phyloP scores from a whole-genome alignment of 1,140 invertebrate species.

The Hylaeus anthracinus region DNA sequence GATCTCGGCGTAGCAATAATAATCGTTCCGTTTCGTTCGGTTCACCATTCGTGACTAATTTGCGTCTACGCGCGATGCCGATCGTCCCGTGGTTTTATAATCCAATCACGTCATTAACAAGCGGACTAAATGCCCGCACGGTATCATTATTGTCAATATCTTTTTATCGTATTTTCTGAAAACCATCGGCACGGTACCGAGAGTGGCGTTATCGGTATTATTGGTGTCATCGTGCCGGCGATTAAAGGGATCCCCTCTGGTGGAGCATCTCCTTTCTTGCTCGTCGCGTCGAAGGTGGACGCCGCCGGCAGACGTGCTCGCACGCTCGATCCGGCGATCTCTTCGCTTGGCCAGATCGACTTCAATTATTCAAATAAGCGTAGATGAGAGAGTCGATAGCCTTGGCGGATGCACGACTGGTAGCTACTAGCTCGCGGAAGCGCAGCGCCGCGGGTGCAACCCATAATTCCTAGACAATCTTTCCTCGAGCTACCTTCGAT shows the following conservation, averaged over 20 bases:
- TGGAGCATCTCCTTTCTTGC: background rate
- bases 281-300: too few species aligned
- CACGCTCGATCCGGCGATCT: background rate
- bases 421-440: constrained; percentile 12
- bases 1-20: background rate
- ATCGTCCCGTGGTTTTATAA: background rate
- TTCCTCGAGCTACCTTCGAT: background rate
- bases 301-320: background rate
- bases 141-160: constrained; percentile 17
- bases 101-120: constrained; percentile 37
- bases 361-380: constrained; percentile 59
- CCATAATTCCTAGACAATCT: constrained; percentile 47
- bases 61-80: background rate
- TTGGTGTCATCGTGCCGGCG: constrained; percentile 18
- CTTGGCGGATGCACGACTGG: constrained; percentile 8
- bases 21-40: background rate
- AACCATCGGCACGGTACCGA: background rate
- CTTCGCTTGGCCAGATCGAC: background rate
- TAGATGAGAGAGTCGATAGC: constrained; percentile 44
- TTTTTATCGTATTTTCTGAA: constrained; percentile 38
- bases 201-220: constrained; percentile 30
- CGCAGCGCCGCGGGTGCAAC: constrained; percentile 23
- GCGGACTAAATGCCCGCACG: constrained; percentile 26
- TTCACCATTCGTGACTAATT: background rate
- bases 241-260: constrained; percentile 2